Evolutionary conservation across 2,797 vertebrate species (phyloP).

Genomic region (Sebastes variabilis): DNA sequence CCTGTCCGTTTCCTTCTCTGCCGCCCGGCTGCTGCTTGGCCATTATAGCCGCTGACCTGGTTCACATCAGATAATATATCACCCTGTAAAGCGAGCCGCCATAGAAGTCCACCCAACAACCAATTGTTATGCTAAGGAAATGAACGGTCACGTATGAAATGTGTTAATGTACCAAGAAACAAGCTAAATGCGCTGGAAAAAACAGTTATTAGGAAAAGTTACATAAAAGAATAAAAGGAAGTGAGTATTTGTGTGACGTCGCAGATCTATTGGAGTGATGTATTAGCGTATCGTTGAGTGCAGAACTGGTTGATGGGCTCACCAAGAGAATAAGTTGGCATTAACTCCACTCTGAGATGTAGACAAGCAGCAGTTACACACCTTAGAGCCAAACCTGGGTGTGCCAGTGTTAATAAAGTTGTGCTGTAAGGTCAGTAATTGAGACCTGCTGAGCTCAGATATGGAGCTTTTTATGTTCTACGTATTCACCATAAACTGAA

Average conservation of each 20-base stretch:
- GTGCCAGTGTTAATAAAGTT: constrained; percentile 12
- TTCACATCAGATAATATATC: constrained; percentile 75
- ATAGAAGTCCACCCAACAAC: constrained; percentile 30
- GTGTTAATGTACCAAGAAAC: constrained; percentile 51
- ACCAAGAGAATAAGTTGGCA: neutral
- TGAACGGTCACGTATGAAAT: constrained; percentile 70
- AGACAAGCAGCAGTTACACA: neutral
- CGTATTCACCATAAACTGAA: constrained; percentile 9
- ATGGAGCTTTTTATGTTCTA: constrained; percentile 15
- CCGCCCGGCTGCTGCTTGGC: constrained; percentile 28
- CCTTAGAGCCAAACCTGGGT: neutral
- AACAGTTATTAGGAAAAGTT: neutral
- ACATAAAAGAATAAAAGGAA: neutral
- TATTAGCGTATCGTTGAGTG: neutral
- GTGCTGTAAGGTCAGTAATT: constrained; percentile 13
- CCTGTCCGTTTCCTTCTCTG: constrained; percentile 40
- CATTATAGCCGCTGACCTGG: constrained; percentile 61
- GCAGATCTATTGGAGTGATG: neutral
- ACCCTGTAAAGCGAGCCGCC: constrained; percentile 60
- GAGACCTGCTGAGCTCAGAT: constrained; percentile 33
- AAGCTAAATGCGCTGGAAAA: constrained; percentile 9
- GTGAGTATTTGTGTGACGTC: neutral
- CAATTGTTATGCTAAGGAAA: constrained; percentile 70
- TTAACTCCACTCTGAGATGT: neutral
- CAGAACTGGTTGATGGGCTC: neutral